Percentiles rank a stretch among this genome's conserved stretches.
Conservation (phyloP, 2,797 vertebrate species). For the Fistularia commersonii region DNA sequence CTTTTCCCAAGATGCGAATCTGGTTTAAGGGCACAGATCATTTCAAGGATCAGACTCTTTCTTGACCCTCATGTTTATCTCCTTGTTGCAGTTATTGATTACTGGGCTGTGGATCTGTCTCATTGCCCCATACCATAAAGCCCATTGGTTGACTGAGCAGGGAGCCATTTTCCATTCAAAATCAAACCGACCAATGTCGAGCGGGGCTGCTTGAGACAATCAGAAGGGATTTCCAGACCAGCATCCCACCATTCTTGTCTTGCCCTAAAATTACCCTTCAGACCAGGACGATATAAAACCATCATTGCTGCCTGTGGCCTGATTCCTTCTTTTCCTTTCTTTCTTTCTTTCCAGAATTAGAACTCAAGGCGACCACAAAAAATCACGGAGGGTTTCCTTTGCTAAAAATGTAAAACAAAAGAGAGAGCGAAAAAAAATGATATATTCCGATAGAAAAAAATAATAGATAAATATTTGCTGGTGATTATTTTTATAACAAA, state of each 20-base stretch:
- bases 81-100: slow-evolving; percentile 23
- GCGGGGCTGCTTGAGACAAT: slow-evolving; percentile 71
- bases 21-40: too few relatives aligned
- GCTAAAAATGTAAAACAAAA: slow-evolving; percentile 30
- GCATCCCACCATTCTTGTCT: slow-evolving; percentile 14
- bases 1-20: slow-evolving; percentile 35
- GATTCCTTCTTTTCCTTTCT: background rate
- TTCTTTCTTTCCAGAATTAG: background rate
- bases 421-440: slow-evolving; percentile 34
- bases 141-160: slow-evolving; percentile 49
- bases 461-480: slow-evolving; percentile 58
- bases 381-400: slow-evolving; percentile 31
- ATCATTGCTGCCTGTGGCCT: too few relatives aligned
- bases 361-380: too few relatives aligned
- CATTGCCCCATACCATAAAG: slow-evolving; percentile 53
- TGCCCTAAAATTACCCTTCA: background rate
- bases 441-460: slow-evolving; percentile 56
- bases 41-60: slow-evolving; percentile 2
- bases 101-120: slow-evolving; percentile 33
- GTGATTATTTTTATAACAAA: slow-evolving; percentile 68
- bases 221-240: slow-evolving; percentile 62
- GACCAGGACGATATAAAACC: too few relatives aligned
- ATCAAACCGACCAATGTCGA: slow-evolving; percentile 48
- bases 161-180: slow-evolving; percentile 54
- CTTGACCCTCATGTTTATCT: slow-evolving; percentile 31